phyloP scores from a whole-genome alignment of 2,888 invertebrate genomes.

The Atherix ibis region DNA sequence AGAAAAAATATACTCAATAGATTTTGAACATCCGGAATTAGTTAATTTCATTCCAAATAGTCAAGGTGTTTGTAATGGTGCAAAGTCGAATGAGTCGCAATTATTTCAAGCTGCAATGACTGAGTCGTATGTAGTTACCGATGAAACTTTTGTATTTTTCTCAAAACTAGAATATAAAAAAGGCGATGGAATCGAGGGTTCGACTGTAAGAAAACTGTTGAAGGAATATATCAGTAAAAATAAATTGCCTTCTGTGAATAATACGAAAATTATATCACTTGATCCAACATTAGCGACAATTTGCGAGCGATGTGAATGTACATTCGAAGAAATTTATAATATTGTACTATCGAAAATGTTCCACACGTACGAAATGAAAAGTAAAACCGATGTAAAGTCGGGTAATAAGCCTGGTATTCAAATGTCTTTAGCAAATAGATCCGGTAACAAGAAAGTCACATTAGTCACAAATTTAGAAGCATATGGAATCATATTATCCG shows the following conservation, averaged over 20 bases:
- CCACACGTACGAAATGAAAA: constrained; percentile 31
- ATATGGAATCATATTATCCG: constrained; percentile 65
- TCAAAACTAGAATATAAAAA: constrained; percentile 33
- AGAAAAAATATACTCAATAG: constrained; percentile 53
- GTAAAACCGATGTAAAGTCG: constrained; percentile 33
- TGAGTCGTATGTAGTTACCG: constrained; percentile 27
- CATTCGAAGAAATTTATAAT: constrained; percentile 57
- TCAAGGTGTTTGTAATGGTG: no score
- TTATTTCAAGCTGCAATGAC: constrained; percentile 28
- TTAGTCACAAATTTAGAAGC: constrained; percentile 76
- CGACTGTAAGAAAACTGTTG: constrained; percentile 49
- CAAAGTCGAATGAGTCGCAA: background rate
- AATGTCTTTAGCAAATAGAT: constrained; percentile 59
- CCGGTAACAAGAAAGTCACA: constrained; percentile 84
- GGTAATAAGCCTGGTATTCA: constrained; percentile 62
- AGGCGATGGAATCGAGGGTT: constrained; percentile 44
- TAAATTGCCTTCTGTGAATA: constrained; percentile 37
- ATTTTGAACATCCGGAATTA: constrained; percentile 43
- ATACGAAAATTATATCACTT: constrained; percentile 19
- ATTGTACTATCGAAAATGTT: constrained; percentile 50
- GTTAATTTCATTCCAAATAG: constrained; percentile 24
- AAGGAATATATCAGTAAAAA: constrained; percentile 55
- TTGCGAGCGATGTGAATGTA: constrained; percentile 20
- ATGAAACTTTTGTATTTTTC: constrained; percentile 26
- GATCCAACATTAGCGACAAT: constrained; percentile 23